Conservation (phyloP, 2,888 invertebrate genomes). For the Dascillus cervinus region DNA sequence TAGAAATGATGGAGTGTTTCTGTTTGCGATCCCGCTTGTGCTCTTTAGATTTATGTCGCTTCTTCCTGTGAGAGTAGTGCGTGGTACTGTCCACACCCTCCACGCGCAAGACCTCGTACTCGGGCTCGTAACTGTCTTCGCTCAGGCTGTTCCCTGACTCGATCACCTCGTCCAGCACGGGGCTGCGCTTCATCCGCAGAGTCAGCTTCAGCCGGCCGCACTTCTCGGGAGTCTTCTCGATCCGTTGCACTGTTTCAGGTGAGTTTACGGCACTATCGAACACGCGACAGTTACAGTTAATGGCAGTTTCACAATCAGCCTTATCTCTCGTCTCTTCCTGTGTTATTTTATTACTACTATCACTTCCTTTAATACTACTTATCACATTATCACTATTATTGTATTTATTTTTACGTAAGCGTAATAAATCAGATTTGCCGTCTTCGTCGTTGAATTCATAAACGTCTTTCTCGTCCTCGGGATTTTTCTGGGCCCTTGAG, state of each 20-base stretch:
- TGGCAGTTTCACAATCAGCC: conserved; percentile 21
- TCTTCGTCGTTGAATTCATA: conserved; percentile 49
- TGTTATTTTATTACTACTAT: conserved; percentile 6
- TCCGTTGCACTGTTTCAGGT: conserved; percentile 12
- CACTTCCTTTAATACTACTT: conserved; percentile 21
- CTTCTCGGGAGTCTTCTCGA: conserved; percentile 33
- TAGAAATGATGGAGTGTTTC: conserved; percentile 45
- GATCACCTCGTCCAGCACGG: conserved; percentile 75
- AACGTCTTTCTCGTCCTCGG: conserved; percentile 40
- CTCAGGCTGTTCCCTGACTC: conserved; percentile 68
- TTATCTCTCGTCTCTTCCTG: conserved; percentile 23
- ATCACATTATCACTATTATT: conserved; percentile 22
- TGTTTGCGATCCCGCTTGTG: conserved; percentile 34
- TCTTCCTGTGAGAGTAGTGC: conserved; percentile 53
- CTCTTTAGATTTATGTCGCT: conserved; percentile 53
- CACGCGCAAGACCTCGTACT: conserved; percentile 76
- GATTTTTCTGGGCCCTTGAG: no score
- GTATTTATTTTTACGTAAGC: conserved; percentile 22
- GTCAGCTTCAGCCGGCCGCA: conserved; percentile 63
- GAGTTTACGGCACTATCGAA: conserved; percentile 2
- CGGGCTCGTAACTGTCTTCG: conserved; percentile 60
- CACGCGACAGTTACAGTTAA: conserved; percentile 1
- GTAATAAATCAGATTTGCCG: conserved; percentile 30
- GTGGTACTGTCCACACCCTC: conserved; percentile 61
- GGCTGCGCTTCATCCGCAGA: conserved; percentile 79